Evolutionary conservation across 2,797 vertebrate genomes (phyloP).

Genomic region (Rhynchonycteris naso): DNA sequence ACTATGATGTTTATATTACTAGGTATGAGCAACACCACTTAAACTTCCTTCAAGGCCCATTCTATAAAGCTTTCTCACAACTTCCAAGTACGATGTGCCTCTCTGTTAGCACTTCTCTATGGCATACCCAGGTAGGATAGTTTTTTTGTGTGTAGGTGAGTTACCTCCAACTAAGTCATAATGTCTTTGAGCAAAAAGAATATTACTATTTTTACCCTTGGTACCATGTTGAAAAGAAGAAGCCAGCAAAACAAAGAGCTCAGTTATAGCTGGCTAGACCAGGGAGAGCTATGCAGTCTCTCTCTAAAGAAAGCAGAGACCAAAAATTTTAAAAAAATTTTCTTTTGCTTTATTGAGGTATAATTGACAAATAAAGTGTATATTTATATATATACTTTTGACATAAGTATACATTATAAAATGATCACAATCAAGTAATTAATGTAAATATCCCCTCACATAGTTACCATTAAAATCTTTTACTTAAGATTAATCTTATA

Average conservation of each 20-base stretch:
- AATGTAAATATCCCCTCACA: background rate
- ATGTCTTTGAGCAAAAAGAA: background rate
- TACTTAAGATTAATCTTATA: background rate
- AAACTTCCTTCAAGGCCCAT: background rate
- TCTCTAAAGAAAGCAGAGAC: background rate
- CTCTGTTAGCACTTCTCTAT: background rate
- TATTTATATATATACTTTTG: background rate
- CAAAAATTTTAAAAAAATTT: background rate
- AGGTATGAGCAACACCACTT: background rate
- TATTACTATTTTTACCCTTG: background rate
- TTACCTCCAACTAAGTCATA: background rate
- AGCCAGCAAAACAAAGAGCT: background rate
- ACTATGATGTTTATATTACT: background rate
- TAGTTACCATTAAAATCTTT: background rate
- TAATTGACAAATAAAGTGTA: background rate
- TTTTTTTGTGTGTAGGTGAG: background rate
- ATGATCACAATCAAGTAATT: background rate
- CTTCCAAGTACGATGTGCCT: background rate
- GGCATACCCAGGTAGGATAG: background rate
- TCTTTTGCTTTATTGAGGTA: background rate
- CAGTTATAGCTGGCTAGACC: background rate
- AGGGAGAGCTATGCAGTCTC: background rate
- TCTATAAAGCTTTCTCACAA: background rate
- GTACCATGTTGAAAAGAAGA: background rate
- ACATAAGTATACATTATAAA: background rate